A percentile compares a stretch with the other conserved stretches of the same genome.
phyloP scores from a whole-genome alignment of 2,113 vertebrate genomes.

The Pseudopipra pipra region DNA sequence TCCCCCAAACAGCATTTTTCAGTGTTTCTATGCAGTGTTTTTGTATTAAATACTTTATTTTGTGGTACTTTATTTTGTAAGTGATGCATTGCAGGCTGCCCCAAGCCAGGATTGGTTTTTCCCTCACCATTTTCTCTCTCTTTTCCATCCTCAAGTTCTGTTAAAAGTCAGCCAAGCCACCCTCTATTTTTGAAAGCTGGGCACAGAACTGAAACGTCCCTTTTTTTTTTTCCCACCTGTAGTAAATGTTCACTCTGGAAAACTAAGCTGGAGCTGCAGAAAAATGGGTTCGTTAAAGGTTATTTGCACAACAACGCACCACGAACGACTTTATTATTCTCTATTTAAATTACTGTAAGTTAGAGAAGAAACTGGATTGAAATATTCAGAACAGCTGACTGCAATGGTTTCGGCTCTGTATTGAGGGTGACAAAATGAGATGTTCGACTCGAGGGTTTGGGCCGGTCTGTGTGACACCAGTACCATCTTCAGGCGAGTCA shows the following conservation, averaged over 20 bases:
- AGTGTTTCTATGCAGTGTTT: background rate
- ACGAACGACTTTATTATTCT: background rate
- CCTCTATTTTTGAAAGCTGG: background rate
- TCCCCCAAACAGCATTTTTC: background rate
- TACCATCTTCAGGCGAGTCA: conserved; percentile 71
- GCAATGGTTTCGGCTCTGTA: background rate
- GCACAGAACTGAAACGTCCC: background rate
- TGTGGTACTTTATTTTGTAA: too few species aligned
- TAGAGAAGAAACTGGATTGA: background rate
- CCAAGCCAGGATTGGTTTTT: background rate
- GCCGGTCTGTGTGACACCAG: conserved; percentile 18
- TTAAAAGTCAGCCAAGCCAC: background rate
- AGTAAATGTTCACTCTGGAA: background rate
- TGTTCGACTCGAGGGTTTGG: background rate
- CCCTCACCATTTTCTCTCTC: background rate
- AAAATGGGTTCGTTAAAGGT: background rate
- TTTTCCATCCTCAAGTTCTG: background rate
- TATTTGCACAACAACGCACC: background rate
- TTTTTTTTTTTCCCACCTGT: background rate
- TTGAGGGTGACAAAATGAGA: background rate
- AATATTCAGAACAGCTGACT: background rate
- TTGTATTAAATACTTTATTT: background rate
- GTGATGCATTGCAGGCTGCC: background rate
- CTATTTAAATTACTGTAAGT: background rate
- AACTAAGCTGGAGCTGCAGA: background rate